Base-by-base conservation (phyloP, 92 coral and sea anemone species). In the Epizoanthus rinbou region DNA sequence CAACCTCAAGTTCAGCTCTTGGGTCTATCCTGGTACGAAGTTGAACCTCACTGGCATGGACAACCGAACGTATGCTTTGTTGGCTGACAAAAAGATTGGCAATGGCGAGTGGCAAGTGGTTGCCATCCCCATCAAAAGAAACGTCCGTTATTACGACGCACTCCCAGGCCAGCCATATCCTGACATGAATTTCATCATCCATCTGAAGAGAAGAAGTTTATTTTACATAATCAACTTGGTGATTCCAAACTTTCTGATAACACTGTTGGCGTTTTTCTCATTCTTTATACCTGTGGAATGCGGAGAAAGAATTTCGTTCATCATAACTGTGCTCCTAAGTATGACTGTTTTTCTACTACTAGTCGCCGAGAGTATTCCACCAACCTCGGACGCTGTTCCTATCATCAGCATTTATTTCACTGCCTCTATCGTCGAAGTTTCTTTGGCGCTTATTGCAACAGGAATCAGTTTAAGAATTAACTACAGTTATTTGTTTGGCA, bases 211-310 rank as follows among this genome's bases (percentile, higher is more conserved):
- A 50, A 86, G 83, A 75, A 75, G 87, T 33, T 60, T 89, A 84
- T 89, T 89, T 22, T 85, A 86, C 68, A 62, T 89, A 8, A 87
- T 89, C 17, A 89, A 89, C 31, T 84, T 89, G 6, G 68, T 89
- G 11, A 6, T 89, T 45, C 92, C 92, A 58, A 89, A 89, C 69
- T 85, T 89, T 41, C 76, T 89, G 59, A 89, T 89, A 74, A 76
- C 89, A 5, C 81, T 89, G 45, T 73, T 89, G 19, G 92, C 92
- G 21, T 89, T 89, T 86, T 89, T 85, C 80, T 89, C 92, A 25
- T 89, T 89, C 66, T 89, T 85, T 76, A 89, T 89, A 33, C 92
- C 92, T 45, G 89, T 86, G 21, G 92, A 89, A 72, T 89, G 87
- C 56, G 92, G 92, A 17, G 92, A 89, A 53, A 78, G 92, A 23